Percentiles rank a stretch among this genome's conserved stretches.
These are phyloP conservation scores for Hiodon tergisus DNA, from an alignment of 2,113 vertebrate species.

Conservation along the genomic window DNA sequence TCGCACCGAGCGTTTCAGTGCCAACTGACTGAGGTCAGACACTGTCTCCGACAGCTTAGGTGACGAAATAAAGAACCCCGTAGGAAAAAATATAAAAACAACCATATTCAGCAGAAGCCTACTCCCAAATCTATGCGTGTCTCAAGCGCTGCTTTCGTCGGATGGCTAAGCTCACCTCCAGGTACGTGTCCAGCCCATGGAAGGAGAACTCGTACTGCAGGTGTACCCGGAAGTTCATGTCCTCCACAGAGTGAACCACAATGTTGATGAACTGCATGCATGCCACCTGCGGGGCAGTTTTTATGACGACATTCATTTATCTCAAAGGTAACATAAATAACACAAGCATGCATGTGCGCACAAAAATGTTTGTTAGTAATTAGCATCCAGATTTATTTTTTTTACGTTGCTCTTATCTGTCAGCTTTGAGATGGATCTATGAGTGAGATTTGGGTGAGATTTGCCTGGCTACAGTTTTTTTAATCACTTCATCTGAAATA, in stretches of 20 bases:
- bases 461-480: too few relatives aligned
- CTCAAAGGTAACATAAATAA: too few relatives aligned
- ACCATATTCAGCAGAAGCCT: not conserved
- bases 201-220: slow-evolving; percentile 89
- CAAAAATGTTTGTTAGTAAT: too few relatives aligned
- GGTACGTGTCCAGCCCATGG: slow-evolving; percentile 79
- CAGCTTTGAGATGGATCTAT: too few relatives aligned
- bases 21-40: too few relatives aligned
- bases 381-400: too few relatives aligned
- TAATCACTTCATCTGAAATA: too few relatives aligned
- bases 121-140: not conserved
- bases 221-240: slow-evolving; percentile 95
- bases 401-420: too few relatives aligned
- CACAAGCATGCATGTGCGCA: too few relatives aligned
- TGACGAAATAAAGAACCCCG: not conserved
- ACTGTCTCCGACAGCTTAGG: not conserved
- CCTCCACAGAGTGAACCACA: slow-evolving; percentile 91
- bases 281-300: slow-evolving; percentile 69
- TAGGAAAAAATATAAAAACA: slow-evolving; percentile 7
- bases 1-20: too few relatives aligned
- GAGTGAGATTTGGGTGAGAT: too few relatives aligned
- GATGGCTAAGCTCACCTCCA: slow-evolving; percentile 66
- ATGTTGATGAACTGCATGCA: slow-evolving; percentile 99
- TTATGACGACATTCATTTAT: too few relatives aligned
- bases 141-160: not conserved